Conservation (phyloP, 2,888 invertebrate species). For the Microplitis manilae region DNA sequence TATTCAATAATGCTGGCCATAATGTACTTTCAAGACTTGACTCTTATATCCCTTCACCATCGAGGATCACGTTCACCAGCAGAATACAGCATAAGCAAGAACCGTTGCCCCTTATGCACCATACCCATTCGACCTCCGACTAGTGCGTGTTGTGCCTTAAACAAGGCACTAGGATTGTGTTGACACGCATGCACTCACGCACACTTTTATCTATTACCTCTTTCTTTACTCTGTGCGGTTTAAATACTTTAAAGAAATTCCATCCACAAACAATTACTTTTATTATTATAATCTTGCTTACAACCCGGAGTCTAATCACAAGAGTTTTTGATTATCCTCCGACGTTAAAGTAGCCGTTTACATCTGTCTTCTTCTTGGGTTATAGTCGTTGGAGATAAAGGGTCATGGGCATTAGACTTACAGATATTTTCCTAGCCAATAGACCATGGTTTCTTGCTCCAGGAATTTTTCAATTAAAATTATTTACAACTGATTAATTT, state of each 20-base stretch:
- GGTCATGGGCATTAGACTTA: too few species aligned
- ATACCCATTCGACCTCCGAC: constrained; percentile 31
- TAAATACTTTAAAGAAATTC: not conserved
- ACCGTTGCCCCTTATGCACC: constrained; percentile 41
- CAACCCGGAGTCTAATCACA: not conserved
- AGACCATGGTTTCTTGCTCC: too few species aligned
- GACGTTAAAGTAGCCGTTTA: not conserved
- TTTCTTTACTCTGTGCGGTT: not conserved
- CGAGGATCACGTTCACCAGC: not conserved
- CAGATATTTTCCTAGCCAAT: too few species aligned
- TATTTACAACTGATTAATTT: too few species aligned
- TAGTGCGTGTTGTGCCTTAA: constrained; percentile 26
- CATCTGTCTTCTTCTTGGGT: too few species aligned
- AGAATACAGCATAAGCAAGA: constrained; percentile 13
- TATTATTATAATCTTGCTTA: constrained; percentile 2
- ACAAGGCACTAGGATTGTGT: constrained; percentile 34
- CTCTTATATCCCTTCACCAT: constrained; percentile 12
- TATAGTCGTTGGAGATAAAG: too few species aligned
- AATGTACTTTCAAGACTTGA: constrained; percentile 29
- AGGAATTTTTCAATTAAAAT: too few species aligned
- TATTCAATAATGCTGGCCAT: constrained; percentile 37
- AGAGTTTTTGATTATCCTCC: not conserved
- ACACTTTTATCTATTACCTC: constrained; percentile 7
- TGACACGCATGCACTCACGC: constrained; percentile 38
- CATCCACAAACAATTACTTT: constrained; percentile 30